Conservation (phyloP, 2,113 vertebrate genomes). For the Laterallus jamaicensis region DNA sequence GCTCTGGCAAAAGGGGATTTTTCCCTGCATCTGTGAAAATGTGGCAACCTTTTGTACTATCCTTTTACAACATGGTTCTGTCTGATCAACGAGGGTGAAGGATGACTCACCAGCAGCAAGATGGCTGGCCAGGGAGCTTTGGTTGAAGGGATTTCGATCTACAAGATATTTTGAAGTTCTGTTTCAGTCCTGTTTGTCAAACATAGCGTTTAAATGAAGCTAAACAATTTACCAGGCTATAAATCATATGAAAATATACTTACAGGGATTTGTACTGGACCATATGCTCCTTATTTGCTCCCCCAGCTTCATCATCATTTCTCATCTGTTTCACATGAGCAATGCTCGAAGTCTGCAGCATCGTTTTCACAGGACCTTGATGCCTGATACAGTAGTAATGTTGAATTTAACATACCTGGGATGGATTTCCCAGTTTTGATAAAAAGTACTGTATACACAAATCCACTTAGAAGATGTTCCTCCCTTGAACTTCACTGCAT, state of each 20-base stretch:
- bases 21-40: neutral
- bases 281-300: neutral
- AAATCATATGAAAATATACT: neutral
- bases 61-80: neutral
- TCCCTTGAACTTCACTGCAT: neutral
- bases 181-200: neutral
- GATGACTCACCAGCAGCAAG: neutral
- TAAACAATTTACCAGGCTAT: neutral
- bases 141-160: neutral
- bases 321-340: neutral
- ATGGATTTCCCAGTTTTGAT: neutral
- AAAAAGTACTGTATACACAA: neutral
- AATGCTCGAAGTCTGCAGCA: neutral
- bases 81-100: neutral
- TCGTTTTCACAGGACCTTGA: neutral
- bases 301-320: neutral
- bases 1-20: neutral
- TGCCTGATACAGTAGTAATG: neutral
- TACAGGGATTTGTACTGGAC: neutral
- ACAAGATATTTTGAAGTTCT: neutral
- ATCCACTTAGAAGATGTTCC: neutral
- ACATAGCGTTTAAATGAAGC: neutral
- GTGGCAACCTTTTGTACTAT: neutral
- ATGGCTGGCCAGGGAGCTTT: neutral
- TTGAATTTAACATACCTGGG: neutral